Base-by-base conservation (phyloP, 2,888 invertebrate genomes). In the Pristionchus mayeri region DNA sequence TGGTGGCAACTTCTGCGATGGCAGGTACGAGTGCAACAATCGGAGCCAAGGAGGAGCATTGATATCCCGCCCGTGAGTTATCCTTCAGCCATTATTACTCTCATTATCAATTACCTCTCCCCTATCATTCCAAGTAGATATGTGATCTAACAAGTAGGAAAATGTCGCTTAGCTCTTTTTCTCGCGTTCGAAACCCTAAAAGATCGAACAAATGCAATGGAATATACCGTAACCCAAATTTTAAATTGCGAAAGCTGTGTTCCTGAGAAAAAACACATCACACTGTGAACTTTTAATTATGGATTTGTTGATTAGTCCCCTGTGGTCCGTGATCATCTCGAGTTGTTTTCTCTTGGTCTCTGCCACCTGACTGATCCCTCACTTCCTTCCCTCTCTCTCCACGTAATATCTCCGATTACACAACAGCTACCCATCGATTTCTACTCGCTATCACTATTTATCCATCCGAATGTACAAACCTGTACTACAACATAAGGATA, bases 1-100 rank as follows among this genome's bases (percentile, higher is more conserved):
- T 92, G 88, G 88, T 92, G 60, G 92, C 91, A 85, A 90, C 91
- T 37, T 91, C 90, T 30, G 91, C 91, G 27, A 90, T 90, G 91
- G 89, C 89, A 50, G 86, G 87, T 85, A 88, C 87, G 79, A 85
- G 81, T 40, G 63, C 9, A 63, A 63, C 63, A 13, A 21, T 50
- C 2, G 76, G 50, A 78, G 40, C 75, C 11, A 80, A 90, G 76
- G 87, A 86, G 80, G 90, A 90, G 85, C 86, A 90, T 78, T 90
- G 86, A 11, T 50, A 18, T 44, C 27, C 37, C 44, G 21, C 16
- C 24, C 7, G 54, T 44, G 57, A 57, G 37, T 40, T 21, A 40
- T 21, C 37, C 54, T 79, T 30, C 21, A 34, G 2, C 6, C 50
- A 7, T 21, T n/a, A 9, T n/a, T 75, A 34, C 34, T 34, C 18